Base-by-base conservation (phyloP, 2,797 vertebrate species). In the Cuniculus paca region DNA sequence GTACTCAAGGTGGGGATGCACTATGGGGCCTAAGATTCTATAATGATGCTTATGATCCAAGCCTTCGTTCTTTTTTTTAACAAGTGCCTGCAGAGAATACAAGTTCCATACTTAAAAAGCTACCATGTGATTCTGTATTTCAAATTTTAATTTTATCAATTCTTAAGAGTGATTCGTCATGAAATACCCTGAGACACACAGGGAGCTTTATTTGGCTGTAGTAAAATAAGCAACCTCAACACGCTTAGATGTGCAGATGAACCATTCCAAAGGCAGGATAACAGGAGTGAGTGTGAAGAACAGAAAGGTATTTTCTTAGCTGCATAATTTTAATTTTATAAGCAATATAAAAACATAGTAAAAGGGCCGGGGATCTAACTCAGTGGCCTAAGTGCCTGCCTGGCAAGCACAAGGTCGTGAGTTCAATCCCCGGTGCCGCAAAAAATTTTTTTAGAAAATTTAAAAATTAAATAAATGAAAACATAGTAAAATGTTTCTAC, bases 291-390 rank as follows among this genome's bases (percentile, higher is more conserved):
- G 50, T 20, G 42, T 68, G 52, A 70, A 54, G 54, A 34, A 65
- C 2, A 85, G 48, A 70, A 85, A 26, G 1, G 26, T 54, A 20
- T 77, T 90, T 74, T 91, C n/a, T 26, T 80, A 78, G 84, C 80
- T 90, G 50, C 79, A 79, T 91, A 54, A 93, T 82, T 95, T 50
- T 34, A 83, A 83, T 78, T 95, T 95, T 88, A 95, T 0, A 93
- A 88, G 90, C 24, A 63, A 77, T 48, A 86, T 91, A 82, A 89
- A 92, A 84, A n/a, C n/a, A n/a, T n/a, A n/a, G n/a, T n/a, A n/a
- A n/a, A n/a, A n/a, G n/a, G n/a, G n/a, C n/a, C n/a, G n/a, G n/a
- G n/a, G n/a, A n/a, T n/a, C n/a, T n/a, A n/a, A n/a, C n/a, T n/a
- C n/a, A n/a, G n/a, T n/a, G n/a, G n/a, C n/a, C n/a, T n/a, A n/a